Evolutionary conservation across 2,888 invertebrate species (phyloP), one percentile per base, ranked within the genome.

Genomic region (Mongoloraphidia duomilia): DNA sequence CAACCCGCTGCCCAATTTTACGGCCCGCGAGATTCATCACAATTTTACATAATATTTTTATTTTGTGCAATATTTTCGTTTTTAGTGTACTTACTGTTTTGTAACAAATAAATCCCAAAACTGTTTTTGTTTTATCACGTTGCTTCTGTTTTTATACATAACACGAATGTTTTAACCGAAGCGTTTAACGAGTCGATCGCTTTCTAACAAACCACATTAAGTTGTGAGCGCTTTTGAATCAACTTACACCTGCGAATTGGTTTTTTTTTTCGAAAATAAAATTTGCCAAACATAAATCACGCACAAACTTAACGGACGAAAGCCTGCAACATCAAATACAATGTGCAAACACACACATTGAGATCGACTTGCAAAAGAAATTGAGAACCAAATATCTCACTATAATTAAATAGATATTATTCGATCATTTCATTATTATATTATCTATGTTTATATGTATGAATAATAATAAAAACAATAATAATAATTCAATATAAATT

Each of bases 291-390:
- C 13, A 47, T 42, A 50, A 50, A 50, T 26, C 49, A 52, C 47
- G 50, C 47, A 44, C 47, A 50, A 50, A 47, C 50, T 35, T 52
- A 52, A 48, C 50, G 47, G 46, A 50, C 52, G 46, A 12, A 44
- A 48, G 46, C 34, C 48, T 51, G 48, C 52, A 51, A 52, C 52
- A 52, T n/a, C 50, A 52, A 52, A 42, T 51, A 50, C 50, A 46
- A 51, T 51, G 46, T 52, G 49, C 52, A 52, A 49, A 50, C 50
- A 51, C 50, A 41, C 48, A 49, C 35, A 52, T 51, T 50, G 50
- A 52, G 44, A 51, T 49, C 51, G 48, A 51, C 45, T 51, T 51
- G 35, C 34, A 50, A 50, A 46, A 46, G 37, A 17, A 49, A 34
- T 46, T 36, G 46, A 49, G 49, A 46, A 49, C 39, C 49, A 49